phyloP scores from a whole-genome alignment of 2,888 invertebrate species.

The Rotaria macrura region DNA sequence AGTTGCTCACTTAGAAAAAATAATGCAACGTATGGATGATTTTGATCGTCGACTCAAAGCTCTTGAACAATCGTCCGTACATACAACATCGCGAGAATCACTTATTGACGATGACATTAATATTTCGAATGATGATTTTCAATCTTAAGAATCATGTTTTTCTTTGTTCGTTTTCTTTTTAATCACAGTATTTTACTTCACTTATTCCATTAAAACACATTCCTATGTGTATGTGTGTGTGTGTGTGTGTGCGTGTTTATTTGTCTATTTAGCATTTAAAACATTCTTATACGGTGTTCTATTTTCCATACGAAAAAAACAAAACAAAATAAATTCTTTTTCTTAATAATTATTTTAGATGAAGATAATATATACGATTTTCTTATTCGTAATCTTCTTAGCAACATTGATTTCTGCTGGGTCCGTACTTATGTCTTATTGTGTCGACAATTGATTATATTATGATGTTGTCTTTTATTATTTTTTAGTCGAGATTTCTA shows the following conservation, averaged over 20 bases:
- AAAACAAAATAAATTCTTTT: neutral
- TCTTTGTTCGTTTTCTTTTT: neutral
- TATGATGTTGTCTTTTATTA: neutral
- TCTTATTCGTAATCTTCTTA: neutral
- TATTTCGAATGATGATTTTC: neutral
- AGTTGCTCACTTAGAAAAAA: neutral
- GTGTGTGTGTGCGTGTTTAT: too few species aligned
- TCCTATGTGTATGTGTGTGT: neutral
- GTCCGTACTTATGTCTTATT: neutral
- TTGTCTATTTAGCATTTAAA: neutral
- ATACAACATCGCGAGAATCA: neutral
- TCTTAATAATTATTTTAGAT: neutral
- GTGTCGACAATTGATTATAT: too few species aligned
- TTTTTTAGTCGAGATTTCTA: slow-evolving; percentile 67
- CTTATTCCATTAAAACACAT: too few species aligned
- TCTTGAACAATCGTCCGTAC: neutral
- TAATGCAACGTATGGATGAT: neutral
- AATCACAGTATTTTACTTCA: neutral
- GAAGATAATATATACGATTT: neutral
- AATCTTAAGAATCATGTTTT: neutral
- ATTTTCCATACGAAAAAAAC: neutral
- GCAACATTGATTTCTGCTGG: neutral
- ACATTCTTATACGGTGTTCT: neutral
- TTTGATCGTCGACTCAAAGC: neutral
- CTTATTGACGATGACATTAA: neutral